Evolutionary conservation across 2,888 invertebrate genomes (phyloP).

Genomic region (Epinotia nisella): DNA sequence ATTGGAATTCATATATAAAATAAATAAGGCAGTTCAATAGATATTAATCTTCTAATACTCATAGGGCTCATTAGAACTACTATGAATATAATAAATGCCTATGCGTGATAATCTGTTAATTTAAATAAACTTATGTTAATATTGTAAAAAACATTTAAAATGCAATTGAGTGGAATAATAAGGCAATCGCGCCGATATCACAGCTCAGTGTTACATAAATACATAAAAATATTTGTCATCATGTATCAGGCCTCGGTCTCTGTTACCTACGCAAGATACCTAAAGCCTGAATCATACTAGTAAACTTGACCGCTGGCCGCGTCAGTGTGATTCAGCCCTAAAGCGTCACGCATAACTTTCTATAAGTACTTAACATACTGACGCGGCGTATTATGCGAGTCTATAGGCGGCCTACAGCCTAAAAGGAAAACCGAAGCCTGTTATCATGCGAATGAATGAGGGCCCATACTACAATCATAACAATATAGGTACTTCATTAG

Average conservation of each 20-base stretch:
- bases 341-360: not conserved
- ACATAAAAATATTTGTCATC: slow-evolving; percentile 11
- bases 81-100: not conserved
- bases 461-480: slow-evolving; percentile 14
- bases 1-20: not conserved
- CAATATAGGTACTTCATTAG: slow-evolving; percentile 18
- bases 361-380: not conserved
- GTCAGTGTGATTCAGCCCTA: not conserved
- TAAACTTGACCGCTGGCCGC: too few relatives aligned
- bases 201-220: slow-evolving; percentile 37
- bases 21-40: not conserved
- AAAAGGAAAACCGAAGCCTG: not conserved
- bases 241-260: not conserved
- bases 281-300: too few relatives aligned
- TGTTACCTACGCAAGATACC: too few relatives aligned
- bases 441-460: slow-evolving; percentile 28
- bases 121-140: slow-evolving; percentile 18
- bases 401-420: not conserved
- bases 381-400: not conserved
- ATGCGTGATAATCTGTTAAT: not conserved
- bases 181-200: slow-evolving; percentile 40
- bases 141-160: slow-evolving; percentile 34
- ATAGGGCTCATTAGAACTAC: not conserved
- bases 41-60: not conserved
- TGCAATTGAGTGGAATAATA: slow-evolving; percentile 42